Conservation (phyloP, 2,113 vertebrate species). For the Suncus etruscus region DNA sequence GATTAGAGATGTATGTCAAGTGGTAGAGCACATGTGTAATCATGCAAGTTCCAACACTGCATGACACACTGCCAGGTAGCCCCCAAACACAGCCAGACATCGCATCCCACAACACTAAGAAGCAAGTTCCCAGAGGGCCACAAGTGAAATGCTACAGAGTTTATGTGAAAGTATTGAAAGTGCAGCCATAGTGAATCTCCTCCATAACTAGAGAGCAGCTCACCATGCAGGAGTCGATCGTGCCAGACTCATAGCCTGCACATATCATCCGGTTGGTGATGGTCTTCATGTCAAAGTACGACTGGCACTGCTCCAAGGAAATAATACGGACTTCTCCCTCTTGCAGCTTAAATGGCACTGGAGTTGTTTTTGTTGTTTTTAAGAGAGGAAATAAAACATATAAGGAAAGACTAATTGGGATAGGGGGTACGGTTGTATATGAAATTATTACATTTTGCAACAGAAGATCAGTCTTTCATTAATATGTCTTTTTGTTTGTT, state of each 20-base stretch:
- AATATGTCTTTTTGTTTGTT: background rate
- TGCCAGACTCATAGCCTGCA: slow-evolving; percentile 95
- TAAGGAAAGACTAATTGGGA: background rate
- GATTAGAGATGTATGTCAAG: too few species aligned
- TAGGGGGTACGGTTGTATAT: background rate
- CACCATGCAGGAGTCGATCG: slow-evolving; percentile 92
- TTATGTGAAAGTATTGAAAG: background rate
- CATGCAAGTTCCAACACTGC: too few species aligned
- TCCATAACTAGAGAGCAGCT: slow-evolving; percentile 11
- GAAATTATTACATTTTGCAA: background rate
- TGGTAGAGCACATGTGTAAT: too few species aligned
- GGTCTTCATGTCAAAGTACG: slow-evolving; percentile 97
- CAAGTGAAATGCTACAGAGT: background rate
- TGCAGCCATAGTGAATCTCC: background rate
- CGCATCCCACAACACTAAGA: too few species aligned
- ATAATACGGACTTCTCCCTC: slow-evolving; percentile 98
- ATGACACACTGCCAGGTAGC: too few species aligned
- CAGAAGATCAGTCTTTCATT: background rate
- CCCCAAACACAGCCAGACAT: too few species aligned
- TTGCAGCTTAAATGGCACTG: slow-evolving; percentile 98
- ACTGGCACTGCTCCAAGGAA: slow-evolving; percentile 94
- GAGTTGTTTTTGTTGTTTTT: background rate
- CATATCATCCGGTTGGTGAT: slow-evolving; percentile 97
- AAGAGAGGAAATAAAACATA: slow-evolving; percentile 21
- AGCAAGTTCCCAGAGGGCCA: background rate